Conservation (phyloP, 1,140 invertebrate species). For the Artemia franciscana region DNA sequence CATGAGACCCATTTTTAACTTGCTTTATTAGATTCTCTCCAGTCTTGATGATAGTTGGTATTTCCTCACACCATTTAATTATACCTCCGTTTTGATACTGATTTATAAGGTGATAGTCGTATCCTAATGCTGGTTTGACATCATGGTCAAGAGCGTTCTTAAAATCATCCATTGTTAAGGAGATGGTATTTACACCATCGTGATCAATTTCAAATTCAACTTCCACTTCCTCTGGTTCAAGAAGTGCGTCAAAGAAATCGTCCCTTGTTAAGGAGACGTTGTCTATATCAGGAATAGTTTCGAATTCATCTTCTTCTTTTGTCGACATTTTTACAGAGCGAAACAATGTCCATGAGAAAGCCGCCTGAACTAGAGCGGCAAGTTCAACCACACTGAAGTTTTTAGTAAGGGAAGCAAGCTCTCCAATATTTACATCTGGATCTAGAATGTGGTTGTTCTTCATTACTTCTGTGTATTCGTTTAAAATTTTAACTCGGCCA, state of each 20-base stretch:
- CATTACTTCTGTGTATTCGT: conserved; percentile 89
- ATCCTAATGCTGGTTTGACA: conserved; percentile 89
- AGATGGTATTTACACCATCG: conserved; percentile 82
- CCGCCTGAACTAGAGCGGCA: conserved; percentile 91
- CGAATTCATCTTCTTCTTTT: too few relatives aligned
- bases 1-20: conserved; percentile 22
- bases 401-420: conserved; percentile 70
- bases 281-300: too few relatives aligned
- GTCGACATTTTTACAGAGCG: conserved; percentile 80
- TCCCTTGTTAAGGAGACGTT: too few relatives aligned
- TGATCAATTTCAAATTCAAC: conserved; percentile 94
- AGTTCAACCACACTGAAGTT: conserved; percentile 98
- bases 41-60: conserved; percentile 63
- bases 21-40: conserved; percentile 76
- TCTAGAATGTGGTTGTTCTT: conserved; percentile 68
- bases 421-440: conserved; percentile 63
- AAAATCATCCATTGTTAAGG: conserved; percentile 70
- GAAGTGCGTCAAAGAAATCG: too few relatives aligned
- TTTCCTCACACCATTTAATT: conserved; percentile 75
- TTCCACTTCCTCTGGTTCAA: too few relatives aligned
- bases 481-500: conserved; percentile 77
- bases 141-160: conserved; percentile 87
- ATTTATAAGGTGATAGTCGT: conserved; percentile 57
- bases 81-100: conserved; percentile 62
- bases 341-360: conserved; percentile 97